phyloP scores from a whole-genome alignment of 2,888 invertebrate genomes.

The Heliconius cydno region DNA sequence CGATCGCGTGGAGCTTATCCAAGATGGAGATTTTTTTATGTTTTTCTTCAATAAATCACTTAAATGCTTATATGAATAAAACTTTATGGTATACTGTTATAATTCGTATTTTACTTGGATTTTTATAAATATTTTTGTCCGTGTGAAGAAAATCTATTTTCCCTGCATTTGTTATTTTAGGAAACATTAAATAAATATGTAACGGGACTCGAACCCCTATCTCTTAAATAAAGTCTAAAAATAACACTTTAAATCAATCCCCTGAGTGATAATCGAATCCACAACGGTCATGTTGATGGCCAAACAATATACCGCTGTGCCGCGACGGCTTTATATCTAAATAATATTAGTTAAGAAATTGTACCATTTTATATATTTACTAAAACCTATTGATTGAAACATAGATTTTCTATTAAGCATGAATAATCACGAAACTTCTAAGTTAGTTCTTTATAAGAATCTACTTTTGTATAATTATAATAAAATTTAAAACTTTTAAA shows the following conservation, averaged over 20 bases:
- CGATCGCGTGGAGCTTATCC: conserved; percentile 1
- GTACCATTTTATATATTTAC: neutral
- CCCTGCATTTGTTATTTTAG: too few relatives aligned
- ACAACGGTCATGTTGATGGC: too few relatives aligned
- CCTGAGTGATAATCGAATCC: too few relatives aligned
- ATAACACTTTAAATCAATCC: too few relatives aligned
- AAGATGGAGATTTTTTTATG: neutral
- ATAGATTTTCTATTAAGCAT: neutral
- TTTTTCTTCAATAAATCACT: conserved; percentile 13
- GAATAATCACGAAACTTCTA: neutral
- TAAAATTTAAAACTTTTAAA: neutral
- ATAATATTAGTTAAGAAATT: neutral
- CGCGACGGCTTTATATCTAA: neutral
- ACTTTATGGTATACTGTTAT: neutral
- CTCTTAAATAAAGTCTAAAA: too few relatives aligned
- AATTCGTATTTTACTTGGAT: neutral
- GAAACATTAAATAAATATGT: too few relatives aligned
- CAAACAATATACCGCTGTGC: neutral
- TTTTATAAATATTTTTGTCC: neutral
- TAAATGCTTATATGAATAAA: neutral
- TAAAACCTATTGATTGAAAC: neutral
- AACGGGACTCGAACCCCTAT: too few relatives aligned
- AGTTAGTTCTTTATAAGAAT: neutral
- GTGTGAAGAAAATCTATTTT: too few relatives aligned
- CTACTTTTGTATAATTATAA: neutral